Base-by-base conservation (phyloP, 2,113 vertebrate species). In the Pogona vitticeps region DNA sequence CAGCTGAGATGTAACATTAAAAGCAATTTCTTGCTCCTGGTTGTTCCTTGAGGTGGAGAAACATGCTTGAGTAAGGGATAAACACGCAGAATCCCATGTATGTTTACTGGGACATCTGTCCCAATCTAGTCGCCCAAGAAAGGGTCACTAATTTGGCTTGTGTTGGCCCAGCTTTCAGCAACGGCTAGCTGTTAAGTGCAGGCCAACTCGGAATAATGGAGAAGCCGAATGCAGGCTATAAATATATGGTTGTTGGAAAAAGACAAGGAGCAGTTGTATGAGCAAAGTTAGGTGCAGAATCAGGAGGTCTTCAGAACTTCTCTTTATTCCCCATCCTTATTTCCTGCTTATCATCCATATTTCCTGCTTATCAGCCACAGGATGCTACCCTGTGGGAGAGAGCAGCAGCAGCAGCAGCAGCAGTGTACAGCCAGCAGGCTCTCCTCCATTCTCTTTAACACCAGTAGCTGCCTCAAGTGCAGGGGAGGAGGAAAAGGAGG, bases 401-500 rank as follows among this genome's bases (percentile, higher is more conserved):
- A 46, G 38, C 58, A 13, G 46, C 46, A 52, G 46, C 33, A 20
- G 38, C 23, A 46, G 38, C 58, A 13, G 46, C 46, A 52, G 46
- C 33, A 20, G 38, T 40, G 56, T 6, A 18, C 8, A 38, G 56
- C 21, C 82, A 75, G 82, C n/a, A 15, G 8, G 23, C 76, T 65
- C 40, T 63, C 38, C 46, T 10, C 33, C 59, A 79, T 75, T 52
- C 26, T 26, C 26, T 65, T 80, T 73, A 88, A 67, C 68, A 88
- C 87, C 87, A 84, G 87, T 84, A 88, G 87, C 76, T 40, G 70
- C 58, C 33, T 18, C 28, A 21, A 10, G 46, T 84, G 82, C 8
- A 68, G 78, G 75, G 86, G 75, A 88, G 58, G 58, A 84, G 56
- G 82, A 8, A 68, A 78, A 81, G 86, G 75, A 88, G 58, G 58